phyloP scores from a whole-genome alignment of 2,113 vertebrate species.

The Stictonetta naevosa region DNA sequence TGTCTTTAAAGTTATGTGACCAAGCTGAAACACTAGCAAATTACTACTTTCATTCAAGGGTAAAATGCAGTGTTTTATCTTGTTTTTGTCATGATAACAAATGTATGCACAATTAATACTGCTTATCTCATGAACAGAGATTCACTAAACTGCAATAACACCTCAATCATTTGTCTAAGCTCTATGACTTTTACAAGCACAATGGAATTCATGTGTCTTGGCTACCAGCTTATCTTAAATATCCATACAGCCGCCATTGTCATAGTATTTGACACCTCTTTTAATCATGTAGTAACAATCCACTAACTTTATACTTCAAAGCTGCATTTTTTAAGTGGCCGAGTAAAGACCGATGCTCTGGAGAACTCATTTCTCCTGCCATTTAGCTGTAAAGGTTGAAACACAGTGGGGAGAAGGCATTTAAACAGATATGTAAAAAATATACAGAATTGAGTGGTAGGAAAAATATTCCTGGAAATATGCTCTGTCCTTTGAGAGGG shows the following conservation, averaged over 20 bases:
- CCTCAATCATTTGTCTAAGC: not conserved
- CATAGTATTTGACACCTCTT: not conserved
- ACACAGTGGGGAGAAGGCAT: not conserved
- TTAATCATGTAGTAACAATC: not conserved
- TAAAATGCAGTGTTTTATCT: not conserved
- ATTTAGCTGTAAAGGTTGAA: not conserved
- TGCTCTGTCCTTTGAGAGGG: not conserved
- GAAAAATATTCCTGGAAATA: not conserved
- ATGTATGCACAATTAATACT: not conserved
- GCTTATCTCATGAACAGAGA: conserved; percentile 11
- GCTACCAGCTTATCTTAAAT: not conserved
- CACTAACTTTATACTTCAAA: not conserved
- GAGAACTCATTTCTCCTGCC: not conserved
- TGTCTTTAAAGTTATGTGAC: not conserved
- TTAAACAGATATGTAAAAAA: not conserved
- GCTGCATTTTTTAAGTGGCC: not conserved
- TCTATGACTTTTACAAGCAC: not conserved
- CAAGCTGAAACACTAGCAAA: not conserved
- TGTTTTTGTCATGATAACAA: not conserved
- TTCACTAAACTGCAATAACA: not conserved
- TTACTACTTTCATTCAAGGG: not conserved
- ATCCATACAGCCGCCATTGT: not conserved
- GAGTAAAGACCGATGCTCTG: not conserved
- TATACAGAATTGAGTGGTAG: not conserved
- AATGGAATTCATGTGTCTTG: not conserved